A percentile compares a stretch with the other conserved stretches of the same genome.
Conservation (phyloP, 1,140 invertebrate species). For the Ostrea denselamellosa region DNA sequence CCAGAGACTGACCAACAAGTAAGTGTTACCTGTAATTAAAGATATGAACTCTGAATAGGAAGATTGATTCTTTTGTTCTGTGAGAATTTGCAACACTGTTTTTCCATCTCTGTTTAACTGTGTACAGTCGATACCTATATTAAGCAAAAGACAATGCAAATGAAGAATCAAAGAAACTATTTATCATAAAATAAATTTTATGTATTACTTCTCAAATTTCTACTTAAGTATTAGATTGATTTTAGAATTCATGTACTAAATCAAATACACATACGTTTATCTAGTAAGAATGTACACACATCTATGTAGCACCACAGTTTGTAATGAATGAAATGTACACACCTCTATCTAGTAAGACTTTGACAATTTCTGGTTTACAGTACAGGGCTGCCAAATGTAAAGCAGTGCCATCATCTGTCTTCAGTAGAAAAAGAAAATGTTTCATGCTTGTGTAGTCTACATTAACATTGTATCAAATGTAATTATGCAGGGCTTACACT, state of each 20-base stretch:
- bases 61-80: conserved; percentile 39
- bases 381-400: conserved; percentile 96
- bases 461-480: too few species aligned
- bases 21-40: conserved; percentile 27
- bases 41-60: conserved; percentile 36
- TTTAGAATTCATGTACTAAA: not conserved
- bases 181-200: too few species aligned
- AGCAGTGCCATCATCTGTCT: conserved; percentile 92
- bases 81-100: conserved; percentile 89
- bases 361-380: conserved; percentile 94
- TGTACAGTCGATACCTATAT: conserved; percentile 88
- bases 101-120: conserved; percentile 88
- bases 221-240: not conserved
- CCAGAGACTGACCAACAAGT: not conserved
- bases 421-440: conserved; percentile 76
- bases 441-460: too few species aligned
- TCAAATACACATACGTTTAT: too few species aligned
- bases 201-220: too few species aligned
- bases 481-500: too few species aligned
- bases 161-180: too few species aligned
- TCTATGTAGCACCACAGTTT: too few species aligned
- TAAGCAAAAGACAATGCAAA: conserved; percentile 33
- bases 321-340: too few species aligned
- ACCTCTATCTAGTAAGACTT: conserved; percentile 86
- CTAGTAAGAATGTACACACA: not conserved